phyloP scores from a whole-genome alignment of 2,888 invertebrate species.

The Rhingia rostrata region DNA sequence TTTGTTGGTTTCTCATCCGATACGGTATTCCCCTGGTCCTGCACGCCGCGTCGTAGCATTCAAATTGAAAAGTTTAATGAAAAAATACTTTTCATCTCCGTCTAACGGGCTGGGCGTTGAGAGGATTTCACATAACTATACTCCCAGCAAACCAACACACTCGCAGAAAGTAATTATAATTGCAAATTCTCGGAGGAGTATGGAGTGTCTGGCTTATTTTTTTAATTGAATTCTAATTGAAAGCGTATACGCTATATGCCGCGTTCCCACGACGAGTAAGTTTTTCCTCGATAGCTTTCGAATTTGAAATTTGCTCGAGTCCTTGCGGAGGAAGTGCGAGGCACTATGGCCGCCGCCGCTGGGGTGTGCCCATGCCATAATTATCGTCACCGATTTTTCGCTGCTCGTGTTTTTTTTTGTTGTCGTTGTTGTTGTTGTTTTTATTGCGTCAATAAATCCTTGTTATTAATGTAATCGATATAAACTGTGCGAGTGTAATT shows the following conservation, averaged over 20 bases:
- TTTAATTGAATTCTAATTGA: slow-evolving; percentile 69
- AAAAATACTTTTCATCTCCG: slow-evolving; percentile 42
- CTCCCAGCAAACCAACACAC: slow-evolving; percentile 2
- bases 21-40: slow-evolving; percentile 4
- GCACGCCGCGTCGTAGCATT: slow-evolving; percentile 8
- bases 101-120: not conserved
- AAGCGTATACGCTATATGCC: slow-evolving; percentile 29
- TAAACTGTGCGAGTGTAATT: slow-evolving; percentile 58
- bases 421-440: not conserved
- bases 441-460: slow-evolving; percentile 58
- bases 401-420: not conserved
- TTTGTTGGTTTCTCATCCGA: slow-evolving; percentile 22
- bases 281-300: slow-evolving; percentile 26
- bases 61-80: slow-evolving; percentile 66
- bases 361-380: not conserved
- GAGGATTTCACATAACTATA: slow-evolving; percentile 8
- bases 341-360: not conserved
- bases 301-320: slow-evolving; percentile 31
- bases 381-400: no score
- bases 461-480: slow-evolving; percentile 59
- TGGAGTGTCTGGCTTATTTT: slow-evolving; percentile 65
- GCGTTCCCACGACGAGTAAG: slow-evolving; percentile 37
- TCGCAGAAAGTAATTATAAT: slow-evolving; percentile 60
- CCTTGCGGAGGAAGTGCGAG: slow-evolving; percentile 26
- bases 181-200: slow-evolving; percentile 54